A percentile compares a stretch with the other conserved stretches of the same genome.
Evolutionary conservation across 2,113 vertebrate species (phyloP).

Genomic region (Tachysurus fulvidraco): DNA sequence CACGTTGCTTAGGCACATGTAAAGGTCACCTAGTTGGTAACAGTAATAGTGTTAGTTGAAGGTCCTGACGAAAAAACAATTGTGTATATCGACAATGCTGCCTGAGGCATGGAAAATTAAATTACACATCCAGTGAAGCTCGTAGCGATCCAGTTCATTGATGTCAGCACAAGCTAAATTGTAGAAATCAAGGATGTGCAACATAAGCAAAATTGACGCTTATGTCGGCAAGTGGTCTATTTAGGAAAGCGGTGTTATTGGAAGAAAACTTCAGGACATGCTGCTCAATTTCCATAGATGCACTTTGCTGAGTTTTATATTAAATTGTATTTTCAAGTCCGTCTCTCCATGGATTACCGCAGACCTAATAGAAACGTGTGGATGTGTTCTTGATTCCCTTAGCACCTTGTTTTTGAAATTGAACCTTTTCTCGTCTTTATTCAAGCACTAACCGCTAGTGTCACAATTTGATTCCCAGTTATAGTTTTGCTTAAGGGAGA

Average conservation of each 20-base stretch:
- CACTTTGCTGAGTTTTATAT: slow-evolving; percentile 14
- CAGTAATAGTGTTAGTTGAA: background rate
- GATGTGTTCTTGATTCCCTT: slow-evolving; percentile 52
- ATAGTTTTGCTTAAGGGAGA: background rate
- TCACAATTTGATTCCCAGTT: background rate
- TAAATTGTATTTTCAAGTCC: slow-evolving; percentile 43
- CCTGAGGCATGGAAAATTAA: slow-evolving; percentile 12
- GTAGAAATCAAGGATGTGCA: background rate
- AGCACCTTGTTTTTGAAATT: background rate
- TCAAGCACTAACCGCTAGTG: background rate
- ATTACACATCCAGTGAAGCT: slow-evolving; percentile 15
- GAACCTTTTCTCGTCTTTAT: background rate
- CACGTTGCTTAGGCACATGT: background rate
- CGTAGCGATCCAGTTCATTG: slow-evolving; percentile 6
- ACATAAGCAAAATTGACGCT: background rate
- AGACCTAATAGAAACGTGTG: slow-evolving; percentile 56
- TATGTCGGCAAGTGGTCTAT: background rate
- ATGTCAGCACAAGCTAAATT: background rate
- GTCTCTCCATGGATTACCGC: slow-evolving; percentile 45
- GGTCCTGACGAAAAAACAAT: background rate
- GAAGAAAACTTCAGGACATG: background rate
- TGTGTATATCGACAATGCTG: background rate
- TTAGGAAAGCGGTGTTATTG: slow-evolving; percentile 1
- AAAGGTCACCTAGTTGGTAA: background rate
- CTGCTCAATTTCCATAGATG: background rate